Evolutionary conservation across 2,113 vertebrate genomes (phyloP).

Genomic region (Mystacornis crossleyi): DNA sequence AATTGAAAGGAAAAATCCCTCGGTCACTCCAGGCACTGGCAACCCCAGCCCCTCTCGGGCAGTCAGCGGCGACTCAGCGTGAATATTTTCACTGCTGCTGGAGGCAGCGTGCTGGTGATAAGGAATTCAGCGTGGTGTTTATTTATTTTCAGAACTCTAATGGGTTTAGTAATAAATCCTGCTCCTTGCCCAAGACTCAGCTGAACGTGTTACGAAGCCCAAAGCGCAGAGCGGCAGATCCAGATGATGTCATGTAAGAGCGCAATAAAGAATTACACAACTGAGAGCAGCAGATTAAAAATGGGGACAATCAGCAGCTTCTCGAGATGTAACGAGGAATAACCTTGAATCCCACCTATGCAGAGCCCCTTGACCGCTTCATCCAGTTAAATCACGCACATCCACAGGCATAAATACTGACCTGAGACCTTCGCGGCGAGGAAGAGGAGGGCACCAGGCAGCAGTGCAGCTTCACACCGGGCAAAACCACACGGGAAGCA

Average conservation of each 20-base stretch:
- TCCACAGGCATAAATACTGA: background rate
- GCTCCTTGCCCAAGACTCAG: conserved; percentile 28
- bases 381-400: background rate
- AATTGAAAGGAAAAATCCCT: background rate
- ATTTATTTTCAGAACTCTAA: background rate
- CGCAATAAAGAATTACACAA: conserved; percentile 31
- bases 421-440: background rate
- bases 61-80: background rate
- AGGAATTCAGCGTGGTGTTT: background rate
- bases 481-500: accelerated
- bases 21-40: background rate
- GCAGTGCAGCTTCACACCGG: background rate
- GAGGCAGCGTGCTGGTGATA: background rate
- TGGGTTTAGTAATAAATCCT: conserved; percentile 21
- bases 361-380: background rate
- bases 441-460: background rate
- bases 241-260: conserved; percentile 27
- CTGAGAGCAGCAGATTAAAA: background rate
- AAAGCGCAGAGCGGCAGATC: background rate
- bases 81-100: conserved; percentile 44
- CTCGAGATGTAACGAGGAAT: background rate
- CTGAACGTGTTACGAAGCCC: background rate
- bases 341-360: background rate
- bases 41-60: background rate
- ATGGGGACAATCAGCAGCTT: conserved; percentile 23